phyloP scores from a whole-genome alignment of 1,140 invertebrate species.

The Drosophila repleta region DNA sequence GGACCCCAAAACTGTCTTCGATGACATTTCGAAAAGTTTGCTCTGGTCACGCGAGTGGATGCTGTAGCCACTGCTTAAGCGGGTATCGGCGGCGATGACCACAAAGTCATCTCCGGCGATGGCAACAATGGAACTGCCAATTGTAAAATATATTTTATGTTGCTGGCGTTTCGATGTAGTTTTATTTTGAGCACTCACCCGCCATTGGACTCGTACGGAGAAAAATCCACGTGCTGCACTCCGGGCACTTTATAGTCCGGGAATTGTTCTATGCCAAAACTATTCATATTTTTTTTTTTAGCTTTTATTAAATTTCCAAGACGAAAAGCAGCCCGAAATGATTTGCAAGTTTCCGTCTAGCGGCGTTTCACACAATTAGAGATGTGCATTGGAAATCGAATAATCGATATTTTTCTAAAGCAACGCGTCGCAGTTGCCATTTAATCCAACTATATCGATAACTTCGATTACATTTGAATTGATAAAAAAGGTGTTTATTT shows the following conservation, averaged over 20 bases:
- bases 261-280: slow-evolving; percentile 84
- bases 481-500: slow-evolving; percentile 47
- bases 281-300: slow-evolving; percentile 52
- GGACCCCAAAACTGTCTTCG: slow-evolving; percentile 93
- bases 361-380: slow-evolving; percentile 50
- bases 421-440: neutral
- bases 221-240: slow-evolving; percentile 87
- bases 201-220: slow-evolving; percentile 91
- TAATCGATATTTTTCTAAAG: slow-evolving; percentile 20
- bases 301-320: slow-evolving; percentile 26
- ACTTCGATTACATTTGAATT: slow-evolving; percentile 16
- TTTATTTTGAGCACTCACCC: slow-evolving; percentile 85
- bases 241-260: slow-evolving; percentile 88
- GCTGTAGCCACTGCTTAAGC: slow-evolving; percentile 95
- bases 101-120: slow-evolving; percentile 96
- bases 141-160: slow-evolving; percentile 7
- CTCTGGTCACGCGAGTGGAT: slow-evolving; percentile 95
- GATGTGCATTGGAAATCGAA: slow-evolving; percentile 5
- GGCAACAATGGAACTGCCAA: slow-evolving; percentile 91
- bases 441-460: neutral
- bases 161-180: neutral
- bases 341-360: slow-evolving; percentile 72
- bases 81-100: slow-evolving; percentile 94
- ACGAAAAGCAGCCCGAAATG: slow-evolving; percentile 55
- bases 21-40: slow-evolving; percentile 92